Base-by-base conservation (phyloP, 2,113 vertebrate species). In the Porphyrio hochstetteri region DNA sequence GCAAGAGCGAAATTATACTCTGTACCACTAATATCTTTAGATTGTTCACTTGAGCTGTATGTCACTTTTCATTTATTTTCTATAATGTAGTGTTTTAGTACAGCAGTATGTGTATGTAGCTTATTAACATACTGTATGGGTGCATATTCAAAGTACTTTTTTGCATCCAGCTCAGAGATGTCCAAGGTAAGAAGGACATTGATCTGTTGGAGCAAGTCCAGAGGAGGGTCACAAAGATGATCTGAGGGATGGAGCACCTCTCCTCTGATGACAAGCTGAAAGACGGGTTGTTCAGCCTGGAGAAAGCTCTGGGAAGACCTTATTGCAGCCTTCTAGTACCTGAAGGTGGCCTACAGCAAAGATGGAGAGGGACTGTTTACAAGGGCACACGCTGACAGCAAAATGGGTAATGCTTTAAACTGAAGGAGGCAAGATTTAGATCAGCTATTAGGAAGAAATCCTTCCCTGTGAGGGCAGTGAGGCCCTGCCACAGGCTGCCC, bases 221-320 rank as follows among this genome's bases (percentile, higher is more conserved):
- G 42, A 53, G 16, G 23, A n/a, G 40, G 24, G 11, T 24, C 44
- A 81, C 5, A 9, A 50, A 84, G 11, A 23, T 3, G 1, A 29
- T 0, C 9, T 11, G 11, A 38, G 2, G 33, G 21, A 2, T 36
- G 33, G 4, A 75, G 8, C 27, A 42, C 5, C 10, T 55, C 31
- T 38, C 15, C 36, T 64, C 2, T 15, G 9, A 87, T 16, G 11
- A 63, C 2, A 44, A 7, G 15, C 25, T 60, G 17, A 53, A 35
- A 75, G 8, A 80, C 27, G 2, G 4, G 6, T 9, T 85, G 28
- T n/a, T 64, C 9, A 35, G 38, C 38, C n/a, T 52, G 21, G 11
- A 71, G 19, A 44, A 20, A 5, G 13, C 24, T 60, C 35, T 4
- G 2, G 7, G 12, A 2, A 19, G 5, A 79, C 5, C 23, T 53